Conservation (phyloP, 2,797 vertebrate species). For the Buphagus erythrorhynchus region DNA sequence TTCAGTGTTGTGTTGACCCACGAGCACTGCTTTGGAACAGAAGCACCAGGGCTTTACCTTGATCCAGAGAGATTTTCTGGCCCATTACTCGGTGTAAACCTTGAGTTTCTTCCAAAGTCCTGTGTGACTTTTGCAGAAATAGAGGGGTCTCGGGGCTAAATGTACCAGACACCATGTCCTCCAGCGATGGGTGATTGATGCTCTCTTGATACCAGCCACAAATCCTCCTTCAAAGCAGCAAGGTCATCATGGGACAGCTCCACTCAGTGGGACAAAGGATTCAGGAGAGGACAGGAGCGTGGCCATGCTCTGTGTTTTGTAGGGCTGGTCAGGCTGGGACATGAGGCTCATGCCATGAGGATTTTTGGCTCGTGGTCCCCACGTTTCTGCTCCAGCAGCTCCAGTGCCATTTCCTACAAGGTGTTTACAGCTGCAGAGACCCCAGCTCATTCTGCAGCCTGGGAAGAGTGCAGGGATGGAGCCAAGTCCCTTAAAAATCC, state of each 20-base stretch:
- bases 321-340: not conserved
- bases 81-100: not conserved
- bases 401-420: not conserved
- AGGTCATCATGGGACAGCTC: not conserved
- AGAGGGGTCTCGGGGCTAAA: not conserved
- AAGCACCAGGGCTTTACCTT: not conserved
- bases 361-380: not conserved
- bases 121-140: not conserved
- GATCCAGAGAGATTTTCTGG: not conserved
- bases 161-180: not conserved
- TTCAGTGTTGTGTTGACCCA: not conserved
- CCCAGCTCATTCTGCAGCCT: not conserved
- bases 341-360: not conserved
- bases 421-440: not conserved
- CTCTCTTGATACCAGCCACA: accelerated
- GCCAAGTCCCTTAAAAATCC: not conserved
- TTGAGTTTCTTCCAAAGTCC: slow-evolving; percentile 5
- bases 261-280: accelerated
- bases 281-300: not conserved
- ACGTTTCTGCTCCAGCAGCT: not conserved
- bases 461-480: not conserved
- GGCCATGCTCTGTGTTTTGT: accelerated
- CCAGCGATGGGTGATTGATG: not conserved
- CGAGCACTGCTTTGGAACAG: accelerated
- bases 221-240: not conserved